These are phyloP conservation scores for Porites lutea DNA, from an alignment of 64 coral and sea anemone genomes.

Conservation along the genomic window DNA sequence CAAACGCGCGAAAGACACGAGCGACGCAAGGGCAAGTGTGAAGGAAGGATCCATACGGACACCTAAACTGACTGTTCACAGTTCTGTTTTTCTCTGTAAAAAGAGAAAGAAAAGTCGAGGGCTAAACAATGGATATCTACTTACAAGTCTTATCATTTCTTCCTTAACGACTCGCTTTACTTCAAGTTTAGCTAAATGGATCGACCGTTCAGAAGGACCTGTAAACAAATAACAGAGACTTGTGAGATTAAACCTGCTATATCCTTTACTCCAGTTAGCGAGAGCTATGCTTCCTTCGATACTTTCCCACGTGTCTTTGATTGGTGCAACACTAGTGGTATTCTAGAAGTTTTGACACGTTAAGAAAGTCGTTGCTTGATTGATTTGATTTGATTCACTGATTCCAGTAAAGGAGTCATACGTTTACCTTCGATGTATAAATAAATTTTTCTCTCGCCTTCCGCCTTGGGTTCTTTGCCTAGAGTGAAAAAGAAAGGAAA, in stretches of 20 bases:
- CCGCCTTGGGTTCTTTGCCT: constrained; percentile 89
- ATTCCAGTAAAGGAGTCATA: background rate
- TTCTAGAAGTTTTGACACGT: background rate
- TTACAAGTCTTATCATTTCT: constrained; percentile 94
- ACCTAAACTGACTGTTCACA: too few relatives aligned
- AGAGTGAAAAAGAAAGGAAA: background rate
- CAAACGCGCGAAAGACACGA: too few relatives aligned
- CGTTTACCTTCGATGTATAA: constrained; percentile 93
- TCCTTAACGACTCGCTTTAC: constrained; percentile 97
- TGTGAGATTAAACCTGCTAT: background rate
- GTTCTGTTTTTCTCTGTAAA: too few relatives aligned
- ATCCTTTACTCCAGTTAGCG: background rate
- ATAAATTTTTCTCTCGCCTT: constrained; percentile 99
- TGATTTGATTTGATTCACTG: too few relatives aligned
- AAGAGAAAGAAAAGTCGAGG: background rate
- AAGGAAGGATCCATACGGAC: too few relatives aligned
- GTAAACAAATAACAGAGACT: background rate
- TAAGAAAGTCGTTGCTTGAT: background rate
- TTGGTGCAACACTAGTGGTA: too few relatives aligned
- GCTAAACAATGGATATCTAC: background rate
- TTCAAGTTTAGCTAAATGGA: constrained; percentile 91
- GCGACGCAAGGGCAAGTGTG: too few relatives aligned
- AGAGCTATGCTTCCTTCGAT: background rate
- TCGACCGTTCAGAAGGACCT: constrained; percentile 96
- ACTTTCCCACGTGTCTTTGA: too few relatives aligned